phyloP scores from a whole-genome alignment of 2,797 vertebrate genomes.

The Acrocephalus scirpaceus region DNA sequence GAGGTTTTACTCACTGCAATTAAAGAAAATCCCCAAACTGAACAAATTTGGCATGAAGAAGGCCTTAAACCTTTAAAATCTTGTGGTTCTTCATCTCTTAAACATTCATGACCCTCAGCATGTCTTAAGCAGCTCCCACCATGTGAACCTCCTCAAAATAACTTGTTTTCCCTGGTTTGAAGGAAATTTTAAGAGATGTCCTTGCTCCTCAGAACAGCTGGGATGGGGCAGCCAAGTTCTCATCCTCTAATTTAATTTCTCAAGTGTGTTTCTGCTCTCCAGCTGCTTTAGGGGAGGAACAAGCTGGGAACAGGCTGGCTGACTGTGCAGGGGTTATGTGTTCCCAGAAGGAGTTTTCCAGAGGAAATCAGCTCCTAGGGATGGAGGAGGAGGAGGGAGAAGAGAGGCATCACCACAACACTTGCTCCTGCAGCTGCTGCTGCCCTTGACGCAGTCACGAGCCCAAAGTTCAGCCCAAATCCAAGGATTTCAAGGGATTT shows the following conservation, averaged over 20 bases:
- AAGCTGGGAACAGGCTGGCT: background rate
- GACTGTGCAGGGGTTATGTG: accelerated
- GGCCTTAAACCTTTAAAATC: background rate
- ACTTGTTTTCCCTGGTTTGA: background rate
- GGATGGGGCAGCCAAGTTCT: background rate
- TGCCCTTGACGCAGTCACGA: background rate
- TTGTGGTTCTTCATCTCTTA: background rate
- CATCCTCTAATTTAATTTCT: background rate
- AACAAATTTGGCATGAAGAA: accelerated
- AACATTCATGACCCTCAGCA: background rate
- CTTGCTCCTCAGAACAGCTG: background rate
- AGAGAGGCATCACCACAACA: background rate
- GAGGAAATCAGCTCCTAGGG: background rate
- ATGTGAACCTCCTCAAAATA: background rate
- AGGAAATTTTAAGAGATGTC: background rate
- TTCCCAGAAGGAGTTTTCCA: background rate
- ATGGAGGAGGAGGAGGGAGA: background rate
- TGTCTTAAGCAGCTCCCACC: background rate
- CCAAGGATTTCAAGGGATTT: background rate
- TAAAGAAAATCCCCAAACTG: background rate
- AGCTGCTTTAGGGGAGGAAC: background rate
- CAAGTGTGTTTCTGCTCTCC: background rate
- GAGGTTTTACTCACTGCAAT: background rate
- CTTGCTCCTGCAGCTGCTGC: background rate
- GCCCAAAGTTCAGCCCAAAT: background rate